Evolutionary conservation across 2,113 vertebrate species (phyloP), one percentile per base, ranked within the genome.

Genomic region (Oryzias celebensis): DNA sequence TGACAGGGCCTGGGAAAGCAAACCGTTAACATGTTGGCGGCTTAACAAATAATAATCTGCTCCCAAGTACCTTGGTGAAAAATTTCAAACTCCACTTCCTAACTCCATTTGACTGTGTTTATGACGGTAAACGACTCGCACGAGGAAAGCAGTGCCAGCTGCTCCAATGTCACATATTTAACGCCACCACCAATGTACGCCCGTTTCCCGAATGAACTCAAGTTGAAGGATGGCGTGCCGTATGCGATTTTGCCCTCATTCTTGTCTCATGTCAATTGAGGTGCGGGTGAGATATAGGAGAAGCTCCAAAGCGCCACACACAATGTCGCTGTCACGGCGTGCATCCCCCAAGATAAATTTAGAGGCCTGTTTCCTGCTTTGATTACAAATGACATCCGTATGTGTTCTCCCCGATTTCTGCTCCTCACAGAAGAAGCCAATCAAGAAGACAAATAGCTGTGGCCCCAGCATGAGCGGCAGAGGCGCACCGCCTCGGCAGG

Each of bases 391-490:
- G 84, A 90, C 84, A 87, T 89, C 78, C 82, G 78, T 72, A 73
- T 89, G 88, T 88, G 84, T 83, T 85, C 84, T 72, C 86, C 84
- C 68, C 67, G 68, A 88, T 87, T 78, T 75, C 85, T 84, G 77
- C 71, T 84, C 80, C 70, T 90, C 85, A 87, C 91, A 91, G 90
- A 91, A 91, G 86, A 88, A 91, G 87, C 87, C 87, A 90, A 87
- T 89, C 85, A 87, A 82, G 82, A 89, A 89, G 85, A 88, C 86
- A 84, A 88, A 87, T 80, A 89, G 85, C 85, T 71, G 71, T 41
- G 87, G 80, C 65, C 85, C 65, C 82, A 82, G 85, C 80, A 49
- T 73, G 85, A 87, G 83, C 73, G 77, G 77, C 73, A 81, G 81
- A 73, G 62, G 82, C 51, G 78, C 77, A 18, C 72, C 59, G 68